A percentile compares a stretch with the other conserved stretches of the same genome.
phyloP scores from a whole-genome alignment of 2,888 invertebrate species.

The Archaeoteleia sp. region DNA sequence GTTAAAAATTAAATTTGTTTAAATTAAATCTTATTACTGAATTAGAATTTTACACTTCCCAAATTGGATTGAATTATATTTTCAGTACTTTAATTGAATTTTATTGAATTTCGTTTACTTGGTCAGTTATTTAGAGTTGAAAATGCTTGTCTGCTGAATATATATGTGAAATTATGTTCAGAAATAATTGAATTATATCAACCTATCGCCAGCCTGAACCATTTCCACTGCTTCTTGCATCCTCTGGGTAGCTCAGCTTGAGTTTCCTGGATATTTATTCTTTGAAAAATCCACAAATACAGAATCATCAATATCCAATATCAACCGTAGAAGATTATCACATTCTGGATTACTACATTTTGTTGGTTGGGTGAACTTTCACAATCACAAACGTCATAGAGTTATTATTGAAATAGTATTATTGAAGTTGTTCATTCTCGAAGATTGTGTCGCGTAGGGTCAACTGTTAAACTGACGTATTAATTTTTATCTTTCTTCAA shows the following conservation, averaged over 20 bases:
- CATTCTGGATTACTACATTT: conserved; percentile 98
- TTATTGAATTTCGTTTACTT: too few species aligned
- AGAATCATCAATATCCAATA: conserved; percentile 94
- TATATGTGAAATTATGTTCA: too few species aligned
- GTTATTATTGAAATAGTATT: conserved; percentile 76
- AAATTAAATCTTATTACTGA: too few species aligned
- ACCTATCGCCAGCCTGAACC: conserved; percentile 89
- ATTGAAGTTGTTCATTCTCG: conserved; percentile 94
- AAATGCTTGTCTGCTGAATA: too few species aligned
- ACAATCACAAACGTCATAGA: background rate
- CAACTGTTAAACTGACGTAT: conserved; percentile 94
- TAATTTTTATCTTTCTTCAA: conserved; percentile 89
- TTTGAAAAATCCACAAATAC: conserved; percentile 98
- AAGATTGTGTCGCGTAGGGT: conserved; percentile 92
- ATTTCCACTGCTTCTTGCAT: conserved; percentile 96
- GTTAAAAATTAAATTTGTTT: too few species aligned
- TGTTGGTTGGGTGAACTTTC: conserved; percentile 90
- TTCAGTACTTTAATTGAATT: too few species aligned
- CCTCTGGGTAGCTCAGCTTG: conserved; percentile 97
- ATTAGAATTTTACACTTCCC: too few species aligned
- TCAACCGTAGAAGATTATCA: conserved; percentile 91
- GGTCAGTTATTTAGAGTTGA: too few species aligned
- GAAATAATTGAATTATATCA: conserved; percentile 75
- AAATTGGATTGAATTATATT: too few species aligned
- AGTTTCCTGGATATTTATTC: conserved; percentile 97